Conservation (phyloP, 1,140 invertebrate genomes). For the Drosophila nigromelanica region DNA sequence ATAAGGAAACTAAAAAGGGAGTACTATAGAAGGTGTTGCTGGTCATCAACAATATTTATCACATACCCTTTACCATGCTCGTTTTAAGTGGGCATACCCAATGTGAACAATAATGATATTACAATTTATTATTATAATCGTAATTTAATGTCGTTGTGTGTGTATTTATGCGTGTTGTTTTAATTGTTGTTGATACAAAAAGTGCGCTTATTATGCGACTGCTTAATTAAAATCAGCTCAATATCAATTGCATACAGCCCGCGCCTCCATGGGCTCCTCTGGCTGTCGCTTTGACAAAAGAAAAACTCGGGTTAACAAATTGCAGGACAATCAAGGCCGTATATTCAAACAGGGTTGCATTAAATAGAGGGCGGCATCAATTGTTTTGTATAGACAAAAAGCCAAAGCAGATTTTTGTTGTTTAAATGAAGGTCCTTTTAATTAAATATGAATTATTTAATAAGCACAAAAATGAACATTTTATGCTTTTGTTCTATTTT, state of each 20-base stretch:
- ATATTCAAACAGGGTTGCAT: not conserved
- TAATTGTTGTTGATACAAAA: slow-evolving; percentile 74
- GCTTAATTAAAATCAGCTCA: slow-evolving; percentile 72
- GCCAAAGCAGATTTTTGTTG: not conserved
- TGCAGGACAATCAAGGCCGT: not conserved
- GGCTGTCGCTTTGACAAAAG: not conserved
- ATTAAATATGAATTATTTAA: slow-evolving; percentile 52
- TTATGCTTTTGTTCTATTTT: slow-evolving; percentile 4
- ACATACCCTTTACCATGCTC: not conserved
- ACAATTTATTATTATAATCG: slow-evolving; percentile 45
- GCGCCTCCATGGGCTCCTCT: not conserved
- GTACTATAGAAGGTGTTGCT: too few species aligned
- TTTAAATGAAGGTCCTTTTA: slow-evolving; percentile 20
- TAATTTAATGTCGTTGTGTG: slow-evolving; percentile 54
- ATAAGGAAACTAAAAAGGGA: too few species aligned
- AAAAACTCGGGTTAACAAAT: slow-evolving; percentile 5
- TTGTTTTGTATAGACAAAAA: not conserved
- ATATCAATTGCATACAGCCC: slow-evolving; percentile 31
- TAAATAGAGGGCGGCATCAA: not conserved
- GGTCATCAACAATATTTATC: too few species aligned
- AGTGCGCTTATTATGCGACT: slow-evolving; percentile 56
- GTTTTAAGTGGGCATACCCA: not conserved
- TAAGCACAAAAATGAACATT: slow-evolving; percentile 7
- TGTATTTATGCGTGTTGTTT: slow-evolving; percentile 55
- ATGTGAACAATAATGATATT: slow-evolving; percentile 20